These are phyloP conservation scores for Anagyrus pseudococci DNA, from an alignment of 2,888 invertebrate genomes.

Conservation along the genomic window DNA sequence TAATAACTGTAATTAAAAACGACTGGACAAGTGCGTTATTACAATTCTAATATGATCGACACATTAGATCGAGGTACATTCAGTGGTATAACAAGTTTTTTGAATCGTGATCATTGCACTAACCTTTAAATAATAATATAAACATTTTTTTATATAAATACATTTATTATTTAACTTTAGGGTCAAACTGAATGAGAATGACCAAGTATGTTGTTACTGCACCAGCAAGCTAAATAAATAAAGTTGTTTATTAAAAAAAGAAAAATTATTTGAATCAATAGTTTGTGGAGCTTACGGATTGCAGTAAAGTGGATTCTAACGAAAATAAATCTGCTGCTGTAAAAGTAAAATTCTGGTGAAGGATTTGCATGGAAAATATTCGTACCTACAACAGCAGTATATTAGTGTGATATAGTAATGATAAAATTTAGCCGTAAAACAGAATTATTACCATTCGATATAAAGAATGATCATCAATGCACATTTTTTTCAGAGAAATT, in stretches of 20 bases:
- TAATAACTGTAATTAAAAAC: no score
- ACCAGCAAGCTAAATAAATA: neutral
- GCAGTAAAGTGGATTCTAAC: slow-evolving; percentile 26
- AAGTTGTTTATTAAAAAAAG: no score
- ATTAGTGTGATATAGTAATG: neutral
- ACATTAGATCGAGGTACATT: no score
- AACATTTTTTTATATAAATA: neutral
- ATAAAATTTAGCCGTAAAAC: neutral
- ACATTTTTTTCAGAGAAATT: slow-evolving; percentile 17
- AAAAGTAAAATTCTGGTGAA: slow-evolving; percentile 33
- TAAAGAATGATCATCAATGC: slow-evolving; percentile 5
- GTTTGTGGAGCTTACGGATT: slow-evolving; percentile 21
- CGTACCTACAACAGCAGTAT: slow-evolving; percentile 17
- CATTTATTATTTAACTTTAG: neutral
- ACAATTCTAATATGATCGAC: no score
- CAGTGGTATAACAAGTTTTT: no score
- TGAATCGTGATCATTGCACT: no score
- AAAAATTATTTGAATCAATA: slow-evolving; percentile 1
- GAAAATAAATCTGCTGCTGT: slow-evolving; percentile 33
- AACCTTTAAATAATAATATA: no score
- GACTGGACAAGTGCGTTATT: no score
- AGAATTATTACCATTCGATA: slow-evolving; percentile 8
- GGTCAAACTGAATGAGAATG: neutral
- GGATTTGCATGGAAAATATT: slow-evolving; percentile 32
- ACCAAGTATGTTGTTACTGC: neutral